Evolutionary conservation across 2,113 vertebrate species (phyloP), one percentile per base, ranked within the genome.

Genomic region (Calonectris borealis): DNA sequence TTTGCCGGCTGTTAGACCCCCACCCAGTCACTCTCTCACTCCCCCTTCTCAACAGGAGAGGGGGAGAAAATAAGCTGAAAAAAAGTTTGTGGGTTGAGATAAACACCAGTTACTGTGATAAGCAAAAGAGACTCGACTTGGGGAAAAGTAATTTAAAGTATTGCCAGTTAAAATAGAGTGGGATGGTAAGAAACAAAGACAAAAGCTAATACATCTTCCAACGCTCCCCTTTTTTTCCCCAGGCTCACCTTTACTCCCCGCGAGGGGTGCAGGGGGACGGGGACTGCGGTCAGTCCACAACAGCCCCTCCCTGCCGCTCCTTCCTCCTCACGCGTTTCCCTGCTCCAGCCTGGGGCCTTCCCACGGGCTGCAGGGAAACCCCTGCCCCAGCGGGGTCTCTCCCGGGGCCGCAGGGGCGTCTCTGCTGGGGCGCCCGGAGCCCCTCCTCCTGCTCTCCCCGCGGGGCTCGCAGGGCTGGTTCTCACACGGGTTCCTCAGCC

Each of bases 221-320:
- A 24, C 7, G 9, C 14, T 31, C n/a, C 2, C 4, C 2, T 12
- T 49, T 26, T 32, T 29, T 9, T 25, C 20, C 54, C 6, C 20
- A 31, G n/a, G 48, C 40, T 71, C 26, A 70, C 3, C 31, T 36
- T 64, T 19, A 10, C 11, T 60, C 13, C 24, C 10, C 9, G 1
- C 1, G 1, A 44, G 58, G 3, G 3, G 32, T 2, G 1, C 19
- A 25, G 15, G 7, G 29, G 76, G 16, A 8, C 16, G 34, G 7
- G 26, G 26, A 20, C 36, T 38, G 36, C 36, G 36, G 36, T 38
- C 36, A 38, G 36, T 38, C 36, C 36, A 38, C 8, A 38, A 38
- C 36, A 38, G 36, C 36, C 36, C 36, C 36, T 38, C 36, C 36
- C 36, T 38, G 36, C 36, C 36, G 36, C 36, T 38, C 36, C 36